Conservation (phyloP, 2,888 invertebrate genomes). For the Rugalucina vietnamica region DNA sequence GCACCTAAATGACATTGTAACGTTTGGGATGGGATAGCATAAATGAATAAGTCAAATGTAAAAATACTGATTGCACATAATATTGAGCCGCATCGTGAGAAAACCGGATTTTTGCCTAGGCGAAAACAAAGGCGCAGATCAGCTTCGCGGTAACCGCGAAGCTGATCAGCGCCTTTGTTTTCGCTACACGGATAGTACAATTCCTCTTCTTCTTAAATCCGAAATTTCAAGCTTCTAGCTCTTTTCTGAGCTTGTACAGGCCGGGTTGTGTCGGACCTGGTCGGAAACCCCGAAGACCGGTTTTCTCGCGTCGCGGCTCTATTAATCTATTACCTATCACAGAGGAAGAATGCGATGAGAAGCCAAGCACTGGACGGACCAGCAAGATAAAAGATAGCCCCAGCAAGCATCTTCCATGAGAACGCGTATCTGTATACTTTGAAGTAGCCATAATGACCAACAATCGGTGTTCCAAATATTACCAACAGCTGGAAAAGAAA, state of each 20-base stretch:
- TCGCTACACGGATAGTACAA: neutral
- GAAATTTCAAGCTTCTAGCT: neutral
- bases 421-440: slow-evolving; percentile 69
- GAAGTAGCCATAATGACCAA: slow-evolving; percentile 71
- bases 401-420: slow-evolving; percentile 69
- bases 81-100: no score
- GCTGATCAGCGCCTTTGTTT: neutral
- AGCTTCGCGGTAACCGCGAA: neutral
- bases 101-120: no score
- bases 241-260: neutral
- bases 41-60: no score
- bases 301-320: neutral
- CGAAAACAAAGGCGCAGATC: no score
- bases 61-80: no score
- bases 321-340: slow-evolving; percentile 69
- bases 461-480: slow-evolving; percentile 67
- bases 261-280: neutral
- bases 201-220: neutral
- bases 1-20: no score
- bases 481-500: slow-evolving; percentile 70
- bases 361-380: slow-evolving; percentile 69
- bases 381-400: slow-evolving; percentile 60
- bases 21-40: no score
- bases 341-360: slow-evolving; percentile 69
- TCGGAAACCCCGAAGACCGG: neutral